Evolutionary conservation across 2,888 invertebrate genomes (phyloP).

Genomic region (Nomada flava): DNA sequence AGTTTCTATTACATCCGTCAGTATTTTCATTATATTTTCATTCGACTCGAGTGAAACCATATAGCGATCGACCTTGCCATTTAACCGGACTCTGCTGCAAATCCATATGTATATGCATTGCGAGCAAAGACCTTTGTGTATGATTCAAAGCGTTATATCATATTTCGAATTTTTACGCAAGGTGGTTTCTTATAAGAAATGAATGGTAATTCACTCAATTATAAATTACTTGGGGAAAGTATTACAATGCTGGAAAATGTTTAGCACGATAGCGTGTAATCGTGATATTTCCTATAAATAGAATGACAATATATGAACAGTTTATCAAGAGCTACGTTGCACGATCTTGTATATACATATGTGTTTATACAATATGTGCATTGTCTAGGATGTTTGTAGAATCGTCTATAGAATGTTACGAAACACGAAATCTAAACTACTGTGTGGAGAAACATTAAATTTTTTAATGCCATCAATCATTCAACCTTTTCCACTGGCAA

Average conservation of each 20-base stretch:
- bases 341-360: constrained; percentile 6
- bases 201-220: neutral
- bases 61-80: constrained; percentile 45
- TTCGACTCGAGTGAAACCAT: constrained; percentile 26
- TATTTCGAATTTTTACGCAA: neutral
- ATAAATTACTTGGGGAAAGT: neutral
- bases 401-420: constrained; percentile 21
- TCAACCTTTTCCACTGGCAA: neutral
- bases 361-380: constrained; percentile 42
- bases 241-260: constrained; percentile 18
- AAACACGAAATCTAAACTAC: constrained; percentile 18
- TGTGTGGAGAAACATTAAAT: constrained; percentile 1
- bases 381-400: constrained; percentile 43
- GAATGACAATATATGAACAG: constrained; percentile 30
- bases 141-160: constrained; percentile 44
- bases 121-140: constrained; percentile 57
- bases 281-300: constrained; percentile 52
- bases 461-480: constrained; percentile 17
- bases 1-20: constrained; percentile 19
- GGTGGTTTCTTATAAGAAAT: neutral
- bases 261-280: constrained; percentile 8
- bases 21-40: constrained; percentile 40
- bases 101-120: constrained; percentile 52
- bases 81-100: constrained; percentile 38
- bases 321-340: constrained; percentile 41